phyloP scores from a whole-genome alignment of 2,113 vertebrate species.

The Meriones unguiculatus region DNA sequence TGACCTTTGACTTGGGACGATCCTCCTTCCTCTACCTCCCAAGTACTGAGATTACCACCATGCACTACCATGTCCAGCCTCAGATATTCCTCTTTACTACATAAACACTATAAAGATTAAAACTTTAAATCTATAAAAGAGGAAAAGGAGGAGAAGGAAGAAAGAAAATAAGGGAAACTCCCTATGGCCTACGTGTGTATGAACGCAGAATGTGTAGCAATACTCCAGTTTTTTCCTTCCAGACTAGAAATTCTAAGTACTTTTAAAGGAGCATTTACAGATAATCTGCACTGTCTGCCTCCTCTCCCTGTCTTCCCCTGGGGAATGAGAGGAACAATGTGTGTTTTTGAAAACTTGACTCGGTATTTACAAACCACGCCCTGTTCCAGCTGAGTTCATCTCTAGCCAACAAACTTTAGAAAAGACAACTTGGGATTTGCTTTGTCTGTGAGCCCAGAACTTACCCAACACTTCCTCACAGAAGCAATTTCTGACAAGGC shows the following conservation, averaged over 20 bases:
- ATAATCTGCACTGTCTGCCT: not conserved
- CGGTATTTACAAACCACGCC: not conserved
- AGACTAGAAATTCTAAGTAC: not conserved
- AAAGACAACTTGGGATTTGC: not conserved
- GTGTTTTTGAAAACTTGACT: not conserved
- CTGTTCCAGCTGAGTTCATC: not conserved
- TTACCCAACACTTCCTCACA: not conserved
- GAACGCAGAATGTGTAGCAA: not conserved
- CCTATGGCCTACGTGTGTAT: not conserved
- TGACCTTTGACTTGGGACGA: not conserved
- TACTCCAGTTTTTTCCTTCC: not conserved
- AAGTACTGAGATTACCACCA: not conserved
- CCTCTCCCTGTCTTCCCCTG: not conserved
- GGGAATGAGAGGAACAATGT: not conserved
- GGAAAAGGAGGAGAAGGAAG: not conserved
- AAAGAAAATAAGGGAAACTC: not conserved
- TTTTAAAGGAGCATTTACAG: not conserved
- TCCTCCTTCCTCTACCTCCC: too few species aligned
- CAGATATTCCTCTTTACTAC: not conserved
- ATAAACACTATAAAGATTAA: constrained; percentile 27
- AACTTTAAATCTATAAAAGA: not conserved
- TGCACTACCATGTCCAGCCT: not conserved
- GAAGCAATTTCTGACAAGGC: not conserved
- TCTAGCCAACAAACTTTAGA: not conserved
- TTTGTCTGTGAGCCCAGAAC: not conserved